Evolutionary conservation across 2,888 invertebrate genomes (phyloP), one percentile per base, ranked within the genome.

Genomic region (Vesta saturnalis): DNA sequence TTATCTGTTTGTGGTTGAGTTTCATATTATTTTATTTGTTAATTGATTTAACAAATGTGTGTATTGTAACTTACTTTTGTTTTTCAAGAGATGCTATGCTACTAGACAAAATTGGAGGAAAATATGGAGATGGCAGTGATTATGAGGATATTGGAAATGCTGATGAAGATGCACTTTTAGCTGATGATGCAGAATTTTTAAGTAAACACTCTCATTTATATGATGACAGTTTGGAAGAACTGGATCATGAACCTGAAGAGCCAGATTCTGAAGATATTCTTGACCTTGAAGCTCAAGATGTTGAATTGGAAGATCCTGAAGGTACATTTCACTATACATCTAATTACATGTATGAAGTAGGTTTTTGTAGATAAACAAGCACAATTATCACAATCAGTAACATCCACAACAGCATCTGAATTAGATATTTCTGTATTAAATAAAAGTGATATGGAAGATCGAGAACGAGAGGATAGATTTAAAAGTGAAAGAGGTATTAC

Each of bases 101-200:
- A 60, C 75, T 85, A 79, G 84, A 83, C 55, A 84, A 59, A 55
- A 70, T 65, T 18, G 65, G 47, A 12, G 64, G 67, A 0, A 67
- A 64, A 21, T 64, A 83, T 77, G 84, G 84, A 73, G 82, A 84
- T 35, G 83, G 82, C 19, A 84, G 84, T 56, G 82, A 83, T 64
- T 85, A 83, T 60, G 85, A 85, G 70, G 84, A 85, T 72, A 76
- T 85, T 58, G 83, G 82, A 65, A 84, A 84, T 72, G 85, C 85
- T 56, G 85, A 85, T 74, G 85, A 85, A 78, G 85, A 85, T 76
- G 85, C 85, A 14, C 80, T 85, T 43, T 77, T 85, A 75, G 85
- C 85, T 23, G 85, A 78, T 76, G 82, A 82, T 71, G 81, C 81
- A 52, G 78, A 77, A 21, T 47, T 49, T 43, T 21, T 22, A 23